Base-by-base conservation (phyloP, 1,140 invertebrate genomes). In the Octopus bimaculoides region DNA sequence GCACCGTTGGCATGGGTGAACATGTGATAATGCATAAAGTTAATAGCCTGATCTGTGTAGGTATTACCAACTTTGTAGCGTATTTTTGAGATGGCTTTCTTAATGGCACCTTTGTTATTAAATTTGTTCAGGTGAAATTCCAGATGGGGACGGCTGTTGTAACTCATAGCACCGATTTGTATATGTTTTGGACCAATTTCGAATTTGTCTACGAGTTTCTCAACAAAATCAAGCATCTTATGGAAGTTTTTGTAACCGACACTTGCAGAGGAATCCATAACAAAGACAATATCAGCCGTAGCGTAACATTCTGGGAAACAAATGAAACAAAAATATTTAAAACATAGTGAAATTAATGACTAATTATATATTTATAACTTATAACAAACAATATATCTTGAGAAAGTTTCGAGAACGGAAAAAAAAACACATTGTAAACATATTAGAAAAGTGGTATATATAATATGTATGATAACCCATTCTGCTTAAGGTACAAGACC, bases 51-150 rank as follows among this genome's bases (percentile, higher is more conserved):
- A 4, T 80, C 82, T 6, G 85, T 86, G 79, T 86, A 82, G 17
- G 87, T 83, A 17, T 80, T 79, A 52, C 61, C 86, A 5, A 83
- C 81, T 41, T 55, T 77, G 77, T 87, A 87, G 17, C 66, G 66
- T 75, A 86, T 85, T n/a, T 80, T 81, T 53, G 78, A 26, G 20
- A 89, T 82, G 20, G 86, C 87, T 9, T 82, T 83, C 4, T 80
- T 61, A 4, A 87, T 78, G 5, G 80, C 80, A 7, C 66, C 20
- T 79, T 87, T 87, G 80, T 85, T 82, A 12, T 52, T 75, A 79
- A 82, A 86, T 41, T 84, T 85, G 77, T 88, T 87, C 52, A 89
- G 81, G 80, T 89, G 83, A 82, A 89, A 89, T 77, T 89, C 83
- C 4, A 86, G 77, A 52, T 85, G 82, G 5, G 83, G 78, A 52